Base-by-base conservation (phyloP, 2,888 invertebrate species). In the Eupithecia tripunctaria region DNA sequence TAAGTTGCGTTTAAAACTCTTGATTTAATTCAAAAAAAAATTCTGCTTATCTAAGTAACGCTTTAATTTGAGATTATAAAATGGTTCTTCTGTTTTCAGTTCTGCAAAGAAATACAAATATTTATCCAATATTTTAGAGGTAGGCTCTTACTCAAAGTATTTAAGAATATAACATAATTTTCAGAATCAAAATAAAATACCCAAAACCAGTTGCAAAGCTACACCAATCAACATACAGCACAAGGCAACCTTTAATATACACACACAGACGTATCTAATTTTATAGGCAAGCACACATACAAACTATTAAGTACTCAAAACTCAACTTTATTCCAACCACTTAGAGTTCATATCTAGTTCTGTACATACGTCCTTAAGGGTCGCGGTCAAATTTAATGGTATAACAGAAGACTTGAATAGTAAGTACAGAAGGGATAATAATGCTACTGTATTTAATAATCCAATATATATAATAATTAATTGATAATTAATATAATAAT, bases 171-270 rank as follows among this genome's bases (percentile, higher is more conserved):
- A 12, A 29, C 51, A 51, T 21, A 12, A 8, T 43, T 47, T n/a
- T 47, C 18, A 2, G n/a, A 0, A 15, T 36, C 10, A n/a, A 63
- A 63, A 36, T 21, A 62, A 29, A 36, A 64, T 64, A 63, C 25
- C 64, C 29, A 82, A 86, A 82, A 72, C 80, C 80, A 90, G 91
- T 81, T 90, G 75, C 90, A 90, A 85, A 74, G 75, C 78, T 81
- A 78, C 78, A 76, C 84, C 76, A 75, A 78, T 83, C 88, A 74
- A 76, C 79, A 78, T 29, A 29, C 62, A 63, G 62, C 36, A 36
- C 82, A 80, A 80, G 83, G 85, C 85, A 85, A 87, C 87, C 85
- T 92, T 90, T 89, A 91, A 89, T 89, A 89, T 85, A 90, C 91
- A 78, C 91, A 91, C 82, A 85, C 78, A 75, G 10, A 10, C 73